Evolutionary conservation across 2,888 invertebrate genomes (phyloP).

Genomic region (Strigamia crassipes): DNA sequence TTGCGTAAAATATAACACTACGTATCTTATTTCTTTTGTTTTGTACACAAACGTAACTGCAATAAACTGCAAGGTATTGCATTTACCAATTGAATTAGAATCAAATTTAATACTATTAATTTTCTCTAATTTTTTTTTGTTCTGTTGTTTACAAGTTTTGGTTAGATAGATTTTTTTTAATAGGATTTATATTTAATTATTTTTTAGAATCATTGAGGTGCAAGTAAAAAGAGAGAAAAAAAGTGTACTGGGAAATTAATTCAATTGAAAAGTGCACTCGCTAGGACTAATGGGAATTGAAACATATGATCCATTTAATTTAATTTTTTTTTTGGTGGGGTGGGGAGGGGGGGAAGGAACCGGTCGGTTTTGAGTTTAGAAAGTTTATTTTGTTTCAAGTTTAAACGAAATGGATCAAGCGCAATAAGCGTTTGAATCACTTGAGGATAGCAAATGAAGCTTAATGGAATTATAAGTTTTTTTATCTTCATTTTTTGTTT

Average conservation of each 20-base stretch:
- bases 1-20: no score
- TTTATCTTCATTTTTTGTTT: not conserved
- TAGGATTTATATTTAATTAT: constrained; percentile 6
- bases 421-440: constrained; percentile 4
- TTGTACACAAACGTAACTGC: no score
- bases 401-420: constrained; percentile 1
- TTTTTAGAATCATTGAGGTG: not conserved
- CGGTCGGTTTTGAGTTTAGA: not conserved
- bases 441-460: constrained; percentile 13
- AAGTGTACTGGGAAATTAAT: constrained; percentile 19
- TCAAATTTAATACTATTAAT: no score
- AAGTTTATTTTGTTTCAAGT: not conserved
- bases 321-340: not conserved
- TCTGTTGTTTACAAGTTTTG: no score
- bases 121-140: no score
- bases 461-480: constrained; percentile 22
- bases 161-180: no score
- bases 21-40: no score
- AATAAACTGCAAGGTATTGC: no score
- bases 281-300: constrained; percentile 30
- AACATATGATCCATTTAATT: constrained; percentile 29
- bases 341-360: no score
- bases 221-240: constrained; percentile 2
- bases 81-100: no score
- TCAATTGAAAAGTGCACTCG: constrained; percentile 34